These are phyloP conservation scores for Xiphorhynchus elegans DNA, from an alignment of 2,113 vertebrate genomes.

Conservation along the genomic window DNA sequence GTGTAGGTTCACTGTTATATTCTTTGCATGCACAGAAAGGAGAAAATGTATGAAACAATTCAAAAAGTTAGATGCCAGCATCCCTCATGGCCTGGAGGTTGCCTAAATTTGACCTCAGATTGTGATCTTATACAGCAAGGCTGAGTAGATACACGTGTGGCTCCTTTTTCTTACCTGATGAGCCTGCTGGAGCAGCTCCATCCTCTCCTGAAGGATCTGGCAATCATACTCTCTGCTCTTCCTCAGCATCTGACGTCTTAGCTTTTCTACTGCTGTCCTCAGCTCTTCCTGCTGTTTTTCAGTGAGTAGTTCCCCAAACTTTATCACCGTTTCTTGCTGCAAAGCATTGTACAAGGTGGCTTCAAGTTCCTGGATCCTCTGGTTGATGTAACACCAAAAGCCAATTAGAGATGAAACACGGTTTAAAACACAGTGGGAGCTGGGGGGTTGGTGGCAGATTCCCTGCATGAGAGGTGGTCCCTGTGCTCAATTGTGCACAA, in stretches of 20 bases:
- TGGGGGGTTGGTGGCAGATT: not conserved
- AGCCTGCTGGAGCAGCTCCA: constrained; percentile 97
- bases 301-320: constrained; percentile 91
- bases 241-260: constrained; percentile 95
- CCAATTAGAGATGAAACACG: constrained; percentile 32
- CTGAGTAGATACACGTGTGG: not conserved
- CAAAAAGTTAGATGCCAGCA: not conserved
- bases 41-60: not conserved
- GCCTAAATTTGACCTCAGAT: not conserved
- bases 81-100: not conserved
- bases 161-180: constrained; percentile 84
- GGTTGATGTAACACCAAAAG: constrained; percentile 68
- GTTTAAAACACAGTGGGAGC: not conserved
- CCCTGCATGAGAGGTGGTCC: not conserved
- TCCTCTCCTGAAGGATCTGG: constrained; percentile 96
- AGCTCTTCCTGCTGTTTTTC: constrained; percentile 95
- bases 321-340: constrained; percentile 97
- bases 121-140: not conserved
- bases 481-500: not conserved
- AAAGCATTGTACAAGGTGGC: constrained; percentile 97
- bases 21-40: not conserved
- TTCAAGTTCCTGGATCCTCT: constrained; percentile 99
- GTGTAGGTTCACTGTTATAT: not conserved
- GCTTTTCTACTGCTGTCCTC: constrained; percentile 91
- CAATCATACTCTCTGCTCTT: constrained; percentile 98